Evolutionary conservation across 2,888 invertebrate species (phyloP), one percentile per base, ranked within the genome.

Genomic region (Ceriagrion tenellum): DNA sequence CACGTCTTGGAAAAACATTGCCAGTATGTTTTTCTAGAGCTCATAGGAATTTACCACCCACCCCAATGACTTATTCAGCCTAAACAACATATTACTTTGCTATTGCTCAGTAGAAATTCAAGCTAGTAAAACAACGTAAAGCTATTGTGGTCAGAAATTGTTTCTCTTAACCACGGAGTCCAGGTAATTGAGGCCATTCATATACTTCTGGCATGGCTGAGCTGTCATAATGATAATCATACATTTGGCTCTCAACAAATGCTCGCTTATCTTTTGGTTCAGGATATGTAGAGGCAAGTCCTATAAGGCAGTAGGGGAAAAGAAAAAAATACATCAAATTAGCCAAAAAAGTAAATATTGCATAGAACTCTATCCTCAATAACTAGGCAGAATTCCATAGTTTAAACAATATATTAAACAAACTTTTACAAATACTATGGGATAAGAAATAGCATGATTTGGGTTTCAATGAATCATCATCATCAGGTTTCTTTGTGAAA

Each of bases 181-280:
- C 69, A 47, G 93, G 93, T n/a, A 93, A 74, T 69, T 97, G 97
- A 74, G 98, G 98, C 97, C 97, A 98, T 81, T 97, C 96, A 96
- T 98, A 98, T 95, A 97, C 97, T 95, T 97, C 97, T 95, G 99
- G 99, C 96, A 98, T 96, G 59, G 98, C 98, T 95, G 98, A 97
- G 95, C 97, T 96, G 97, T 99, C 96, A 91, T 96, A 99, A 93
- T 97, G 97, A 95, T 98, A 97, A 96, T 98, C 98, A 97, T 99
- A 99, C 97, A 98, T 98, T 97, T 99, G 98, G 59, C 98, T 98
- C 96, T 98, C 98, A 96, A 99, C 98, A 96, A 98, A 99, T 95
- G 97, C 97, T 96, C 98, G 97, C 96, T 98, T 98, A 97, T 99
- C 98, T 95, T 97, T 96, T 0, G 99, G 99, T 97, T 98, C 98